A percentile compares a stretch with the other conserved stretches of the same genome.
These are phyloP conservation scores for Pristionchus fissidentatus DNA, from an alignment of 2,888 invertebrate species.

Conservation along the genomic window DNA sequence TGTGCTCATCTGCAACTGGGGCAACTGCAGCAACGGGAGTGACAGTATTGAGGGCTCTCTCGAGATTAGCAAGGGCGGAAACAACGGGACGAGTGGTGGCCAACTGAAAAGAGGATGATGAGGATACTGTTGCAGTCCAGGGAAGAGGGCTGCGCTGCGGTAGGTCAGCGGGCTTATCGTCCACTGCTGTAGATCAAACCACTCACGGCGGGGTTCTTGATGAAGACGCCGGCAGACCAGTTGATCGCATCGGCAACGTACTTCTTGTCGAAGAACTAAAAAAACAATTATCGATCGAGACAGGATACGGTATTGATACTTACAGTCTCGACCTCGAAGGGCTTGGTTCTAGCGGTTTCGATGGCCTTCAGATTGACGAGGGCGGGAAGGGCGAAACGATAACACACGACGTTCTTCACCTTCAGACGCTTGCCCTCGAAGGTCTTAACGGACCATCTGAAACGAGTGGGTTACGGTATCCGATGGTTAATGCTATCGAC, in stretches of 20 bases:
- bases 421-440: not conserved
- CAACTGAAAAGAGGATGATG: not conserved
- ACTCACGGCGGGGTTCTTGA: not conserved
- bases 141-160: not conserved
- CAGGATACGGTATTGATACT: not conserved
- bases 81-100: not conserved
- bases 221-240: not conserved
- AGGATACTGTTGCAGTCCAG: not conserved
- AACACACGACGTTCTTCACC: conserved; percentile 32
- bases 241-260: not conserved
- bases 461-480: no score
- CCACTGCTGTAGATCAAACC: no score
- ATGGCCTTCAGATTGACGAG: not conserved
- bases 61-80: not conserved
- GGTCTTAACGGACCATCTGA: not conserved
- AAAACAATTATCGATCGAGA: not conserved
- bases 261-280: not conserved
- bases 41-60: not conserved
- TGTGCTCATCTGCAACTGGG: no score
- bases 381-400: not conserved
- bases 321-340: not conserved
- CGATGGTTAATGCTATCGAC: no score
- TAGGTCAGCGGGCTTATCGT: no score
- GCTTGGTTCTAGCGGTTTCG: not conserved
- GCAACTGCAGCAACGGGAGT: no score